phyloP scores from a whole-genome alignment of 1,140 invertebrate genomes.

The Paracyclopina nana region DNA sequence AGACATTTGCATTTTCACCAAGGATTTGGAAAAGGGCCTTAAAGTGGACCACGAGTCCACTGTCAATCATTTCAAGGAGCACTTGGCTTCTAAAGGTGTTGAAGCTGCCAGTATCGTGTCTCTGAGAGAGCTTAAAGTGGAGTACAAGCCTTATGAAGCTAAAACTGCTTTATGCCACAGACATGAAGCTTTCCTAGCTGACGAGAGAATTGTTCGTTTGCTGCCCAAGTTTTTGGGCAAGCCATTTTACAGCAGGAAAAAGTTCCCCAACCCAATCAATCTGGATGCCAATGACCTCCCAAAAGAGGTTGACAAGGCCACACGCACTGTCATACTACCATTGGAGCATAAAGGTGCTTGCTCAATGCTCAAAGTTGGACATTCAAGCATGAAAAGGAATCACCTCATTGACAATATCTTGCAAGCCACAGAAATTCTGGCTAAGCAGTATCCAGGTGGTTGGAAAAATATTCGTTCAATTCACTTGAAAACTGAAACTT shows the following conservation, averaged over 20 bases:
- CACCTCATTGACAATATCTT: constrained; percentile 8
- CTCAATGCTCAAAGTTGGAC: constrained; percentile 13
- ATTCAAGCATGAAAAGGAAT: constrained; percentile 5
- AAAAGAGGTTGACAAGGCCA: neutral
- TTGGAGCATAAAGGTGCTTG: constrained; percentile 9
- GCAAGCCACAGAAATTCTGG: neutral
- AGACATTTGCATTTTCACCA: constrained; percentile 8
- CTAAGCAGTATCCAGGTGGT: constrained; percentile 10
- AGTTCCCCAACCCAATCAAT: constrained; percentile 18
- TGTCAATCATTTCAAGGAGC: constrained; percentile 1
- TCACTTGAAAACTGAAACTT: constrained; percentile 14
- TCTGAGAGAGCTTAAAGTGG: constrained; percentile 25
- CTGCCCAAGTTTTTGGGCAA: constrained; percentile 25
- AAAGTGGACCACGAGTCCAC: constrained; percentile 13
- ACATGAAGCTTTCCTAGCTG: constrained; percentile 26
- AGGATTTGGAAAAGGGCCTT: constrained; percentile 13
- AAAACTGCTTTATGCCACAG: constrained; percentile 24
- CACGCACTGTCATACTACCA: constrained; percentile 6
- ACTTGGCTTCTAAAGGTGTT: neutral
- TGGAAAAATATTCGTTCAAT: constrained; percentile 15
- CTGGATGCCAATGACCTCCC: constrained; percentile 4
- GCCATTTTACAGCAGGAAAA: constrained; percentile 24
- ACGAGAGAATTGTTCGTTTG: constrained; percentile 23
- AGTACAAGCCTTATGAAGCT: constrained; percentile 26
- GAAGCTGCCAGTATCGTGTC: constrained; percentile 24